phyloP scores from a whole-genome alignment of 23 tunicate species.

The Trididemnum nubilum region DNA sequence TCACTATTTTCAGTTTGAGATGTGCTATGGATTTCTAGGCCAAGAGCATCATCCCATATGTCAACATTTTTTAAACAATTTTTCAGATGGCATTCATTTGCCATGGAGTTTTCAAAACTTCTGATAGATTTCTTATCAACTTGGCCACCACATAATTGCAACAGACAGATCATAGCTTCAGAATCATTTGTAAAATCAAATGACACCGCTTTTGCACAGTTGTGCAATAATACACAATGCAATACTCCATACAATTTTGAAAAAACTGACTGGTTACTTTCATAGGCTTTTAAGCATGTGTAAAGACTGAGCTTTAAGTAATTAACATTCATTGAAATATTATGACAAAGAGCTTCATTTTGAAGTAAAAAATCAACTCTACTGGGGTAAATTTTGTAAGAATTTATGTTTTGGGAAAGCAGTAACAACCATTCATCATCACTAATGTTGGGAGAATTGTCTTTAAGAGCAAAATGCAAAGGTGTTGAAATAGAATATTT shows the following conservation, averaged over 20 bases:
- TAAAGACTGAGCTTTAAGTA: background rate
- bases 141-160: background rate
- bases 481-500: background rate
- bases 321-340: background rate
- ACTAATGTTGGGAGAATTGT: background rate
- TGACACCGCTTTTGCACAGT: background rate
- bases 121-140: background rate
- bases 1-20: background rate
- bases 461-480: background rate
- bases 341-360: background rate
- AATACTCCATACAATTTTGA: background rate
- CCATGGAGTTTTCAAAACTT: background rate
- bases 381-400: background rate
- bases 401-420: constrained; percentile 7
- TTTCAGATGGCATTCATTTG: no score
- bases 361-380: background rate
- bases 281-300: background rate
- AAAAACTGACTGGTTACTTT: background rate
- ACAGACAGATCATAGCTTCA: background rate
- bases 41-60: constrained; percentile 15
- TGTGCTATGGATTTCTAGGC: background rate
- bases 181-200: background rate
- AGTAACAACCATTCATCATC: background rate
- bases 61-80: no score
- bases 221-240: background rate